A percentile compares a stretch with the other conserved stretches of the same genome.
Evolutionary conservation across 2,113 vertebrate genomes (phyloP).

Genomic region (Grallaria varia): DNA sequence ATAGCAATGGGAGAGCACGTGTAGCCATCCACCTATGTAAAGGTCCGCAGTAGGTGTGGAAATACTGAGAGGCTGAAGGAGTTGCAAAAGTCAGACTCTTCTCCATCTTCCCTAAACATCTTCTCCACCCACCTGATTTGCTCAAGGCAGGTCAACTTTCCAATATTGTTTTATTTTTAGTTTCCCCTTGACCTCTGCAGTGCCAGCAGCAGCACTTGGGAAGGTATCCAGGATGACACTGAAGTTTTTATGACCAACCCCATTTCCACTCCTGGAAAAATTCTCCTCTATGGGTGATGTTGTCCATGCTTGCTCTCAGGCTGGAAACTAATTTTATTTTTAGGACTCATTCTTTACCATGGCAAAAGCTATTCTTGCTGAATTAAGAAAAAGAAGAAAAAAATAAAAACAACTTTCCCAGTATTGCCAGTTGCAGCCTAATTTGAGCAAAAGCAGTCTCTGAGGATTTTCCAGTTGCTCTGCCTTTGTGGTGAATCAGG

Average conservation of each 20-base stretch:
- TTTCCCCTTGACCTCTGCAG: background rate
- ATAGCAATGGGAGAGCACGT: accelerated
- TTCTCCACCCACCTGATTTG: background rate
- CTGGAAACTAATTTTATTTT: constrained; percentile 4
- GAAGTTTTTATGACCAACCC: background rate
- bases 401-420: background rate
- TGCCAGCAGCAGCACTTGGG: background rate
- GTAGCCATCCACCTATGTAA: background rate
- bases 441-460: background rate
- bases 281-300: background rate
- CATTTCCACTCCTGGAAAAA: constrained; percentile 3
- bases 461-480: background rate
- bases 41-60: background rate
- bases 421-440: background rate
- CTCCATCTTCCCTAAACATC: background rate
- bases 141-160: background rate
- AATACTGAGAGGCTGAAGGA: background rate
- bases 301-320: background rate
- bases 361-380: background rate
- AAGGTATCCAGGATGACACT: background rate
- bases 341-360: background rate
- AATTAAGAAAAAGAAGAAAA: background rate
- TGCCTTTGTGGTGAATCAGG: background rate
- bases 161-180: background rate
- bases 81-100: background rate